phyloP scores from a whole-genome alignment of 2,113 vertebrate species.

The Panurus biarmicus region DNA sequence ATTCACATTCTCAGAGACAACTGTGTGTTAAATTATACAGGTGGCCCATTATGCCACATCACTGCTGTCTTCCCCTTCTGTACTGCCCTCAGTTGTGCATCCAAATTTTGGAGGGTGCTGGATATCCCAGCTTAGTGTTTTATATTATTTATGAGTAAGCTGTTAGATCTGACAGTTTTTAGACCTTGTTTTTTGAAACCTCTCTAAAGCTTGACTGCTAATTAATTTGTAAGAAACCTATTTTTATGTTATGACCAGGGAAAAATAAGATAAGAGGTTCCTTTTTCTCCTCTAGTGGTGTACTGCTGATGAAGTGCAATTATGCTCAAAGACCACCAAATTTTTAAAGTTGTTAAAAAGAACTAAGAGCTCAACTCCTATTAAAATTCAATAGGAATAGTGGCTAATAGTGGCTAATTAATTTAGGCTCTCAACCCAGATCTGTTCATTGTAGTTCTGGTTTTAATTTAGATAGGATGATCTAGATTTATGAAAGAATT shows the following conservation, averaged over 20 bases:
- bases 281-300: background rate
- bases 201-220: background rate
- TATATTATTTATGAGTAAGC: background rate
- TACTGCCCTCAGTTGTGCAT: background rate
- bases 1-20: background rate
- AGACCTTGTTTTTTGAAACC: background rate
- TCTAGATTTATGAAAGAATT: background rate
- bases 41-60: background rate
- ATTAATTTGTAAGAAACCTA: background rate
- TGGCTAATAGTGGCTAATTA: background rate
- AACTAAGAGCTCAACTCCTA: background rate
- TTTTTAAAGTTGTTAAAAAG: background rate
- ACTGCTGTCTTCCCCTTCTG: background rate
- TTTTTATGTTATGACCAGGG: background rate
- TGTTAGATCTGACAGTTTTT: background rate
- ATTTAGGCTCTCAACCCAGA: background rate
- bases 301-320: background rate
- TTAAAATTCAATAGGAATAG: background rate
- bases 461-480: background rate
- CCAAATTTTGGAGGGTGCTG: background rate
- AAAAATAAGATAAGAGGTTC: background rate
- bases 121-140: background rate
- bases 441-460: background rate
- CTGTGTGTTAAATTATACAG: background rate
- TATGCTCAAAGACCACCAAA: background rate